These are phyloP conservation scores for Lonchura striata DNA, from an alignment of 2,113 vertebrate species.

Conservation along the genomic window DNA sequence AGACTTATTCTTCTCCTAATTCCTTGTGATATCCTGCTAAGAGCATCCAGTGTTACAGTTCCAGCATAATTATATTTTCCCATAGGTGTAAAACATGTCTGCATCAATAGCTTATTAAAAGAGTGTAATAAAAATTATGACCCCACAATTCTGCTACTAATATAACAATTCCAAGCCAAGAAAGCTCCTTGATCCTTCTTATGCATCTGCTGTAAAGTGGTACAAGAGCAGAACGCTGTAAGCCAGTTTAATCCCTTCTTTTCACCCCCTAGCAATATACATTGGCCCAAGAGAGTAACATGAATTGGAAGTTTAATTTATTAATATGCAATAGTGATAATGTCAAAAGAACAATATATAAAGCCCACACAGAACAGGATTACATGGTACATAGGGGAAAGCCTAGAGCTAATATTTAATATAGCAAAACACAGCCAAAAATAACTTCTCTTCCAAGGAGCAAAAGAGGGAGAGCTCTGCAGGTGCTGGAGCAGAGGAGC, in stretches of 20 bases:
- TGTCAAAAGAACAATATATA: conserved; percentile 63
- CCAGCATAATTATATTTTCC: conserved; percentile 44
- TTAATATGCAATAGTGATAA: conserved; percentile 63
- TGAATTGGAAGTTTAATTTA: conserved; percentile 61
- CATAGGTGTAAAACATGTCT: conserved; percentile 34
- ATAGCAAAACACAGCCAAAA: conserved; percentile 54
- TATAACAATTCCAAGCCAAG: conserved; percentile 32
- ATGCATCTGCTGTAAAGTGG: background rate
- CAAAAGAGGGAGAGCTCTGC: background rate
- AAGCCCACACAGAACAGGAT: conserved; percentile 48
- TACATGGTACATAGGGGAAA: conserved; percentile 36
- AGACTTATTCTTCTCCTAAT: background rate
- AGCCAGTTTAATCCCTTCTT: conserved; percentile 40
- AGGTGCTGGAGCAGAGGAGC: background rate
- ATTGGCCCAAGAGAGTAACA: conserved; percentile 35
- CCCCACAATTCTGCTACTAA: conserved; percentile 46
- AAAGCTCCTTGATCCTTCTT: conserved; percentile 41
- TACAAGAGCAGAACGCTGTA: conserved; percentile 33
- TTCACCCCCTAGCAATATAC: conserved; percentile 57
- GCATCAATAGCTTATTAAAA: conserved; percentile 52
- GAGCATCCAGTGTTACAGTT: background rate
- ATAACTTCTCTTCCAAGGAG: conserved; percentile 30
- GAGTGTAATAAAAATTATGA: conserved; percentile 56
- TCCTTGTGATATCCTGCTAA: background rate
- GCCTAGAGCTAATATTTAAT: conserved; percentile 66